These are phyloP conservation scores for Noctua fimbriata DNA, from an alignment of 2,888 invertebrate genomes.

Conservation along the genomic window DNA sequence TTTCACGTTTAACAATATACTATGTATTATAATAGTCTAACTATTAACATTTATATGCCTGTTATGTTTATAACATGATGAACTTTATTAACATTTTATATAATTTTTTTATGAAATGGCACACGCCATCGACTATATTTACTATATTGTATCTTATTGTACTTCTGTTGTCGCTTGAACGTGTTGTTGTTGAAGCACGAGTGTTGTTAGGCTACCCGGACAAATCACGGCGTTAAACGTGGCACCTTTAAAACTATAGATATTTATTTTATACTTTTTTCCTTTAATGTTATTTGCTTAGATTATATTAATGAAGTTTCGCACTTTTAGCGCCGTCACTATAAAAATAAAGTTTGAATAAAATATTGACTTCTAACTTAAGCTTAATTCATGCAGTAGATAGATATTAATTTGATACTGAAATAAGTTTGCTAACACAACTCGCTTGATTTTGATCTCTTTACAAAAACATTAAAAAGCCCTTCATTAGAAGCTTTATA, in stretches of 20 bases:
- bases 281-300: constrained; percentile 65
- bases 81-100: constrained; percentile 88
- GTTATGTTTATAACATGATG: constrained; percentile 90
- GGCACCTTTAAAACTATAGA: constrained; percentile 56
- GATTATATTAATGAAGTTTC: constrained; percentile 62
- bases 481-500: constrained; percentile 28
- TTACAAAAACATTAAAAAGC: constrained; percentile 31
- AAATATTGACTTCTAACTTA: constrained; percentile 66
- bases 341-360: constrained; percentile 58
- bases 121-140: constrained; percentile 91
- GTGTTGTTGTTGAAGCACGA: constrained; percentile 88
- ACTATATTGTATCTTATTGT: constrained; percentile 86
- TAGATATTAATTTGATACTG: constrained; percentile 45
- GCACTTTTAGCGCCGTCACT: constrained; percentile 79
- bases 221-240: constrained; percentile 82
- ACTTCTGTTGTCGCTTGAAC: constrained; percentile 88
- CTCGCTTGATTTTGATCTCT: constrained; percentile 53
- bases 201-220: constrained; percentile 86
- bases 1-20: constrained; percentile 89
- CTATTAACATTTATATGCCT: constrained; percentile 90
- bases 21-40: constrained; percentile 91
- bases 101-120: constrained; percentile 84
- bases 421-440: constrained; percentile 58
- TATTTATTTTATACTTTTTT: constrained; percentile 52
- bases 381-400: constrained; percentile 70